Percentiles rank a stretch among this genome's conserved stretches.
Conservation (phyloP, 2,888 invertebrate species). For the Ichneumon xanthorius region DNA sequence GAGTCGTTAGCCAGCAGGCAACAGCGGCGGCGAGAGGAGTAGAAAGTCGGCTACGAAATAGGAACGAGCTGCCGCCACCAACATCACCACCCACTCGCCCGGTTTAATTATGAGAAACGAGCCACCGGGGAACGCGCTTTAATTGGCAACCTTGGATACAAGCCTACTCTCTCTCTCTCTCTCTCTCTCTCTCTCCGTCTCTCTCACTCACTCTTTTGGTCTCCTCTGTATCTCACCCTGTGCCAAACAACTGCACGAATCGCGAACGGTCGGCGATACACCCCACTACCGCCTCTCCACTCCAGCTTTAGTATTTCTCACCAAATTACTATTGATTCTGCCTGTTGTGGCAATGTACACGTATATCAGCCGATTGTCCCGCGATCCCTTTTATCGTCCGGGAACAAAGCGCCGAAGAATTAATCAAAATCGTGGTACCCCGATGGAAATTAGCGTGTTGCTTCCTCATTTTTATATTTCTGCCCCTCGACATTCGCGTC, state of each 20-base stretch:
- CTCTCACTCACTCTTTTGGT: slow-evolving; percentile 28
- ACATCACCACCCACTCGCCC: slow-evolving; percentile 60
- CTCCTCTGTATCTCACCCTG: slow-evolving; percentile 52
- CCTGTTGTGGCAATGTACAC: slow-evolving; percentile 42
- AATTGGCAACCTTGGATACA: slow-evolving; percentile 70
- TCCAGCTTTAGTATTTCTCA: slow-evolving; percentile 40
- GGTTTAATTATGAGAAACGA: slow-evolving; percentile 72
- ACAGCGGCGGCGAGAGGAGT: slow-evolving; percentile 30
- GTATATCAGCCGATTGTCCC: slow-evolving; percentile 44
- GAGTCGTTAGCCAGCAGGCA: slow-evolving; percentile 62
- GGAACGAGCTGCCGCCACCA: slow-evolving; percentile 59
- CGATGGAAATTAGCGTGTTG: slow-evolving; percentile 7
- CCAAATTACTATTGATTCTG: slow-evolving; percentile 64
- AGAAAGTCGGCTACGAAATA: slow-evolving; percentile 66
- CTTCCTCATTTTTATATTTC: background rate
- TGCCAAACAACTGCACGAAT: slow-evolving; percentile 60
- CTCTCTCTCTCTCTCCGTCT: slow-evolving; percentile 9
- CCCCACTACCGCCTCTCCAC: slow-evolving; percentile 5
- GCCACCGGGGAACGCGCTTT: slow-evolving; percentile 67
- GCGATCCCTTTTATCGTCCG: slow-evolving; percentile 40
- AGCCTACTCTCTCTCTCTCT: slow-evolving; percentile 37
- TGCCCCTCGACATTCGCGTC: background rate
- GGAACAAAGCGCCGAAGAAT: slow-evolving; percentile 25
- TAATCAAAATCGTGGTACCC: slow-evolving; percentile 8
- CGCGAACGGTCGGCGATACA: slow-evolving; percentile 54